Conservation (phyloP, 2,888 invertebrate genomes). For the Sinopyrophorus schimmeli region DNA sequence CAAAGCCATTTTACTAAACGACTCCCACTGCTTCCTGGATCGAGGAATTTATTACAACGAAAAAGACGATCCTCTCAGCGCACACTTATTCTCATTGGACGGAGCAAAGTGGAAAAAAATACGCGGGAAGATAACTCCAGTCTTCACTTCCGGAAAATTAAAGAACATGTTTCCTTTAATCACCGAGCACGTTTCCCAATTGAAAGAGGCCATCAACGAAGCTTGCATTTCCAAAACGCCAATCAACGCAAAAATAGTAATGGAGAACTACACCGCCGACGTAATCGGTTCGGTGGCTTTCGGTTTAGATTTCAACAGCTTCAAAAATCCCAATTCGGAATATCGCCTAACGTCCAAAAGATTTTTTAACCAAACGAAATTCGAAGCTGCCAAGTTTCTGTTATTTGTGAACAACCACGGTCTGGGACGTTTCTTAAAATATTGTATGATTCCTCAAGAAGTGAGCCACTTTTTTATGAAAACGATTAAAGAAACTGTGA, state of each 20-base stretch:
- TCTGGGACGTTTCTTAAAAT: constrained; percentile 36
- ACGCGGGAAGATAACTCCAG: constrained; percentile 31
- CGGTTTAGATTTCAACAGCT: constrained; percentile 62
- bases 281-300: constrained; percentile 63
- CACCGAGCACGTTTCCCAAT: constrained; percentile 14
- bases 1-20: constrained; percentile 52
- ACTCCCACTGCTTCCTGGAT: constrained; percentile 55
- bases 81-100: constrained; percentile 46
- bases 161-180: constrained; percentile 33
- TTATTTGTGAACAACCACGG: too few relatives aligned
- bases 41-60: constrained; percentile 52
- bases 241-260: constrained; percentile 50
- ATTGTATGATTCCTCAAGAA: constrained; percentile 34
- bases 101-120: constrained; percentile 58
- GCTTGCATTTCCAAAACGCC: constrained; percentile 2
- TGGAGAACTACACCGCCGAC: constrained; percentile 61
- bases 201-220: constrained; percentile 20
- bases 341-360: constrained; percentile 52
- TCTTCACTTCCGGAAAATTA: constrained; percentile 37
- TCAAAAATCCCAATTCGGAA: constrained; percentile 58
- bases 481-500: constrained; percentile 52
- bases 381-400: too few relatives aligned
- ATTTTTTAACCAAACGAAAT: too few relatives aligned
- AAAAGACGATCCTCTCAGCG: constrained; percentile 50
- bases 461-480: constrained; percentile 54